Evolutionary conservation across 1,140 invertebrate genomes (phyloP).

Genomic region (Scaptomyza pallida): DNA sequence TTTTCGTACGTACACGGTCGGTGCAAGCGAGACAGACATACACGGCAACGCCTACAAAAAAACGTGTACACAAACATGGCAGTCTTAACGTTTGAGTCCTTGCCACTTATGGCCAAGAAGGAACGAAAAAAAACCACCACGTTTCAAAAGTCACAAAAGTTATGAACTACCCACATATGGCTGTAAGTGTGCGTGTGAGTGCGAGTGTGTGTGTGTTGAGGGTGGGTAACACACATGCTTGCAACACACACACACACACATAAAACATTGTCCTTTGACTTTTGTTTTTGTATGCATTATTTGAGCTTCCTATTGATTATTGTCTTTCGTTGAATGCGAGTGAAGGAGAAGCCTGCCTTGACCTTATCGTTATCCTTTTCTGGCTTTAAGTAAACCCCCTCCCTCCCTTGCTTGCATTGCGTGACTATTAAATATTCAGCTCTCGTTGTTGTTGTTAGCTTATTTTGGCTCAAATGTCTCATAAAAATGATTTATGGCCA

Average conservation of each 20-base stretch:
- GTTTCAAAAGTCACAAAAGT: slow-evolving; percentile 51
- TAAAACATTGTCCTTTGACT: neutral
- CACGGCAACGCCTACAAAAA: slow-evolving; percentile 60
- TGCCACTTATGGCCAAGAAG: slow-evolving; percentile 37
- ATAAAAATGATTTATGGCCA: slow-evolving; percentile 75
- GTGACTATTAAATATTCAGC: slow-evolving; percentile 64
- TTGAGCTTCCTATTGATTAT: slow-evolving; percentile 50
- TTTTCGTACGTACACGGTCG: slow-evolving; percentile 24
- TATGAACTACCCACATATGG: slow-evolving; percentile 56
- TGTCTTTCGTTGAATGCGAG: slow-evolving; percentile 34
- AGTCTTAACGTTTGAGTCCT: slow-evolving; percentile 56
- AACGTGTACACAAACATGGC: slow-evolving; percentile 63
- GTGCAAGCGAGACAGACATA: slow-evolving; percentile 34
- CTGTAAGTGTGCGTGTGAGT: neutral
- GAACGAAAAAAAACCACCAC: slow-evolving; percentile 51
- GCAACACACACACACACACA: slow-evolving; percentile 6
- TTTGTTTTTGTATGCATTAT: neutral
- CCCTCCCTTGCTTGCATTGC: slow-evolving; percentile 38
- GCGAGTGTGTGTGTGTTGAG: slow-evolving; percentile 7
- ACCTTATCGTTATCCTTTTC: slow-evolving; percentile 51
- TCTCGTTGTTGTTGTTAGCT: slow-evolving; percentile 18
- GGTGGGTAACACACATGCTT: slow-evolving; percentile 38
- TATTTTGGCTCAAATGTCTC: slow-evolving; percentile 53
- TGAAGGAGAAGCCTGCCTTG: slow-evolving; percentile 31
- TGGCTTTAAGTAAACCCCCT: slow-evolving; percentile 22